These are phyloP conservation scores for Tetramorium bicarinatum DNA, from an alignment of 2,888 invertebrate species.

Conservation along the genomic window DNA sequence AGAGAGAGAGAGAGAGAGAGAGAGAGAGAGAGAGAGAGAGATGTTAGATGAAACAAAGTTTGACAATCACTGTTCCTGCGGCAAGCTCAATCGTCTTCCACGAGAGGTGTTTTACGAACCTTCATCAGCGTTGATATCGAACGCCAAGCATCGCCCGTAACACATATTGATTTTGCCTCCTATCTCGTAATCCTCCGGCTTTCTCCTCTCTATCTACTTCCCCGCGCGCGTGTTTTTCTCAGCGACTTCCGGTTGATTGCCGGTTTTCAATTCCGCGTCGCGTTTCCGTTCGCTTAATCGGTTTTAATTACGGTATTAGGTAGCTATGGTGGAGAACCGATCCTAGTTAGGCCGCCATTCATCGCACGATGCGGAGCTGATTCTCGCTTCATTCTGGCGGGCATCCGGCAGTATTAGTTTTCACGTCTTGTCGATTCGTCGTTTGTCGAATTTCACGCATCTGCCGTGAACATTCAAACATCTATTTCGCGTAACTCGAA, in stretches of 20 bases:
- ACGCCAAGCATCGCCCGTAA: conserved; percentile 33
- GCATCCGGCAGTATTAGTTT: conserved; percentile 37
- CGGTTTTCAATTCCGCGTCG: conserved; percentile 64
- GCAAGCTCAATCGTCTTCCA: conserved; percentile 15
- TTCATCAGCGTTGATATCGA: conserved; percentile 46
- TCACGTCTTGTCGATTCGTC: conserved; percentile 30
- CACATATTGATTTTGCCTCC: conserved; percentile 49
- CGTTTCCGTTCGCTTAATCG: conserved; percentile 65
- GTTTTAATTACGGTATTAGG: conserved; percentile 67
- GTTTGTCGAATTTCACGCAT: conserved; percentile 25
- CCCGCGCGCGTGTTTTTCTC: conserved; percentile 29
- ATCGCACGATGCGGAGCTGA: conserved; percentile 50
- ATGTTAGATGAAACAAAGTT: conserved; percentile 7
- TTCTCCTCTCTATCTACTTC: conserved; percentile 19
- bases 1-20: no score
- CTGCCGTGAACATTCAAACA: background rate
- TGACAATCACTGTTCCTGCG: conserved; percentile 11
- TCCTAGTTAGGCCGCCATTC: conserved; percentile 71
- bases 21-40: no score
- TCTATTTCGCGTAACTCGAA: background rate
- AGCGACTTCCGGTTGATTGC: conserved; percentile 59
- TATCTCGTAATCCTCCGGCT: conserved; percentile 36
- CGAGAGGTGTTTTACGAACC: conserved; percentile 44
- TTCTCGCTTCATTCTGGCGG: conserved; percentile 56
- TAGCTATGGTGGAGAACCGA: conserved; percentile 29